Evolutionary conservation across 2,113 vertebrate species (phyloP), one percentile per base, ranked within the genome.

Genomic region (Lepus timidus): DNA sequence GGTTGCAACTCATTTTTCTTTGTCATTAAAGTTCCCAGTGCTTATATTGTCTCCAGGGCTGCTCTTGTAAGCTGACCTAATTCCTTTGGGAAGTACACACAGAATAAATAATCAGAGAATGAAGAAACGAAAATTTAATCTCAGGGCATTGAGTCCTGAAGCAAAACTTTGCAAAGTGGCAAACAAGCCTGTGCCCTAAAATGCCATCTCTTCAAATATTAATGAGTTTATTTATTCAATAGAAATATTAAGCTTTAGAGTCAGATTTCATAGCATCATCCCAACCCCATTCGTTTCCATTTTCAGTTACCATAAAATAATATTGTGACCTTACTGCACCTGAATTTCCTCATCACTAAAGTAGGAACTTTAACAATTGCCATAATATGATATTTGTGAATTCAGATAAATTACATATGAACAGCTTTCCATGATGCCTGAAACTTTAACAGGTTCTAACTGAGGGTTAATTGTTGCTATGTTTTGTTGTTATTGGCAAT

Each of bases 201-300:
- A 55, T 71, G 3, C 29, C 33, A 52, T 9, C 68, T 84, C 49
- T 58, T 76, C 67, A 75, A 90, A 78, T 92, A 68, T 65, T 80
- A 75, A 62, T 80, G 51, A 9, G 10, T 94, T 85, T 67, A n/a
- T 73, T 89, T 89, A 82, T 82, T 78, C 81, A 62, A 31, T 73
- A 14, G 29, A 88, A 31, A 2, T 68, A 6, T 36, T 75, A 80
- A 90, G 5, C 3, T 92, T 88, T 64, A 23, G 51, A 90, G 61
- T 82, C 33, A 64, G 55, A 78, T 92, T 76, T 74, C 29, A 74
- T 55, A 20, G 23, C 39, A n/a, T 90, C 23, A 33, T 62, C 7
- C 27, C 39, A 76, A 36, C 12, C 7, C n/a, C 73, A 67, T 0
- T 29, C 44, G 6, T 93, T 84, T 88, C 55, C n/a, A 51, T 11